Conservation (phyloP, 2,888 invertebrate species). For the Ormyrus pomaceus region DNA sequence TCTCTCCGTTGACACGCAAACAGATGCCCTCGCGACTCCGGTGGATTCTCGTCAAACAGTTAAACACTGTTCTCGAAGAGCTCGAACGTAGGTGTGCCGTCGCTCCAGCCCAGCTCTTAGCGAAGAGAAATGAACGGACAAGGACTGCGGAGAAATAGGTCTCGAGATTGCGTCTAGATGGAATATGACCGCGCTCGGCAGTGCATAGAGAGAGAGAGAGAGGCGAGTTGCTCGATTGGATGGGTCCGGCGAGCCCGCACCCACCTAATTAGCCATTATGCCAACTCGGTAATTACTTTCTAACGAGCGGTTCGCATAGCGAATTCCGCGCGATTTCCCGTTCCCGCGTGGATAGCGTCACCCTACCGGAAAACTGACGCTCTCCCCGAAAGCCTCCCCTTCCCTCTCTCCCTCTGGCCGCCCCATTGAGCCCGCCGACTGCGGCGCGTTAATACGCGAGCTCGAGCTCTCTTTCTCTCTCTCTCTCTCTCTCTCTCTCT, state of each 20-base stretch:
- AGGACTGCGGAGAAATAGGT: slow-evolving; percentile 14
- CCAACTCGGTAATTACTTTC: slow-evolving; percentile 60
- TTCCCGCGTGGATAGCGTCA: slow-evolving; percentile 46
- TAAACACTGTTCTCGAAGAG: slow-evolving; percentile 1
- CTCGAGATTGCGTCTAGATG: slow-evolving; percentile 7
- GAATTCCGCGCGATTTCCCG: slow-evolving; percentile 47
- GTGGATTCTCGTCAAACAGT: slow-evolving; percentile 11
- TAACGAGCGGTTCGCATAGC: slow-evolving; percentile 53
- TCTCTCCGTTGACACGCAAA: not conserved
- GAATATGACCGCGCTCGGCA: slow-evolving; percentile 13
- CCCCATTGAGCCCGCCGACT: slow-evolving; percentile 16
- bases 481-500: too few relatives aligned
- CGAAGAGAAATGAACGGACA: slow-evolving; percentile 18
- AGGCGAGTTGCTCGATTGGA: slow-evolving; percentile 32
- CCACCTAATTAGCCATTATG: slow-evolving; percentile 60
- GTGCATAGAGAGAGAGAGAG: not conserved
- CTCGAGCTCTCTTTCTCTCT: too few relatives aligned
- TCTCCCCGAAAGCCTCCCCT: not conserved
- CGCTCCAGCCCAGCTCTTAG: slow-evolving; percentile 2
- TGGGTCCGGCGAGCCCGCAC: slow-evolving; percentile 47
- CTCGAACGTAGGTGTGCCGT: not conserved
- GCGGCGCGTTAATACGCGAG: not conserved
- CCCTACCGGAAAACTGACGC: slow-evolving; percentile 48
- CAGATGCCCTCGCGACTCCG: not conserved
- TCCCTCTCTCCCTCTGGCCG: not conserved